Evolutionary conservation across 2,113 vertebrate species (phyloP).

Genomic region (Vulpes vulpes): DNA sequence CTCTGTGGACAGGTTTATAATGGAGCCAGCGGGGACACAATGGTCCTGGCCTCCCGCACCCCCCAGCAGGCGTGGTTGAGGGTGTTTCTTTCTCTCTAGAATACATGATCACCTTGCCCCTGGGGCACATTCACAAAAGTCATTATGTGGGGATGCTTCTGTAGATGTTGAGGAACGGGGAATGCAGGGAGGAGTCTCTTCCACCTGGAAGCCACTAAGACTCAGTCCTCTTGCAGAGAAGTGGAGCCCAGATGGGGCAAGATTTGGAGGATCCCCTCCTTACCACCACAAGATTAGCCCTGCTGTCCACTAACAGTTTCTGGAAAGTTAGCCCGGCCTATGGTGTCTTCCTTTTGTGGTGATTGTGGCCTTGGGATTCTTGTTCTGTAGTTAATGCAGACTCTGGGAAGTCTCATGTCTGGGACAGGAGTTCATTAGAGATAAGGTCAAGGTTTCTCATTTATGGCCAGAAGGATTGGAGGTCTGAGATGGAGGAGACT

Average conservation of each 20-base stretch:
- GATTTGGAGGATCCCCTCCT: neutral
- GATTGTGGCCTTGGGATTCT: neutral
- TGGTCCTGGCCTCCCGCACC: neutral
- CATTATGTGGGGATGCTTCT: neutral
- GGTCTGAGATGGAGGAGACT: neutral
- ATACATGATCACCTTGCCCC: constrained; percentile 48
- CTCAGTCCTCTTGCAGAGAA: neutral
- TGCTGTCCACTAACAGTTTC: neutral
- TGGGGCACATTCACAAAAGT: neutral
- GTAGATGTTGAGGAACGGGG: neutral
- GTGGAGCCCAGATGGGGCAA: neutral
- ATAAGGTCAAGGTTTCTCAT: neutral
- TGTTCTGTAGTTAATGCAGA: neutral
- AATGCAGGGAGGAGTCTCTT: neutral
- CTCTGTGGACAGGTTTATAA: neutral
- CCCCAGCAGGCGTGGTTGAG: neutral
- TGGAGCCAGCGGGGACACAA: neutral
- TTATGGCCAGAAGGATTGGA: no score
- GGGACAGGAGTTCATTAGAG: neutral
- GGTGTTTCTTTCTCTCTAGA: constrained; percentile 49
- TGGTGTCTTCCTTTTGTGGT: neutral
- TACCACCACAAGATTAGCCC: neutral
- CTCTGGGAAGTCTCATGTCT: neutral
- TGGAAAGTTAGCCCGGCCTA: neutral
- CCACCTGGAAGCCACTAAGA: neutral